Percentiles rank a stretch among this genome's conserved stretches.
Conservation (phyloP, 2,888 invertebrate genomes). For the Pseudococcus viburni region DNA sequence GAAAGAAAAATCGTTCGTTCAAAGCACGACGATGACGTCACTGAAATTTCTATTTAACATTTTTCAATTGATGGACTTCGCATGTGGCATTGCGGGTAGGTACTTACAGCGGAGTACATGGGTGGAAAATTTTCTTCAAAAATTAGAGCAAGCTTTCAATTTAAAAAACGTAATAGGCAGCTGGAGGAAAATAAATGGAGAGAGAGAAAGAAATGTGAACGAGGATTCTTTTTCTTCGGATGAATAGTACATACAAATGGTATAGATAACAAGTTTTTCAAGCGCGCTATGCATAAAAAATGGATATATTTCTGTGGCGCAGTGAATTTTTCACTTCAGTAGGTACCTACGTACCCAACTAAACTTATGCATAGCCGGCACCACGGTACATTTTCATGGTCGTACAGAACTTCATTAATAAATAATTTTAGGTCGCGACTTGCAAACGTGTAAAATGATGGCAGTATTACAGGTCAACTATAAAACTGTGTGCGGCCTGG, state of each 20-base stretch:
- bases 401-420: conserved; percentile 14
- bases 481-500: background rate
- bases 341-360: background rate
- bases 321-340: conserved; percentile 10
- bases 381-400: background rate
- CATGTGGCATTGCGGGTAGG: too few relatives aligned
- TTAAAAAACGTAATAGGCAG: background rate
- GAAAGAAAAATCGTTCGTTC: too few relatives aligned
- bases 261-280: conserved; percentile 22
- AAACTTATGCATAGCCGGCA: background rate
- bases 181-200: background rate
- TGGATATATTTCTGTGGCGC: conserved; percentile 4
- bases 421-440: conserved; percentile 3
- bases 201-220: conserved; percentile 18
- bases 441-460: conserved; percentile 4
- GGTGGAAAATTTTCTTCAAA: background rate
- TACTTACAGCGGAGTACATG: too few relatives aligned
- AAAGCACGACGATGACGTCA: too few relatives aligned
- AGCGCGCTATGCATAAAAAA: conserved; percentile 15
- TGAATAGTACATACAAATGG: conserved; percentile 12
- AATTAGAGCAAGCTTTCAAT: conserved; percentile 6
- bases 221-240: background rate
- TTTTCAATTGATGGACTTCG: too few relatives aligned
- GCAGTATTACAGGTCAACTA: background rate
- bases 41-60: too few relatives aligned